phyloP scores from a whole-genome alignment of 23 tunicate species.

The Styela clava region DNA sequence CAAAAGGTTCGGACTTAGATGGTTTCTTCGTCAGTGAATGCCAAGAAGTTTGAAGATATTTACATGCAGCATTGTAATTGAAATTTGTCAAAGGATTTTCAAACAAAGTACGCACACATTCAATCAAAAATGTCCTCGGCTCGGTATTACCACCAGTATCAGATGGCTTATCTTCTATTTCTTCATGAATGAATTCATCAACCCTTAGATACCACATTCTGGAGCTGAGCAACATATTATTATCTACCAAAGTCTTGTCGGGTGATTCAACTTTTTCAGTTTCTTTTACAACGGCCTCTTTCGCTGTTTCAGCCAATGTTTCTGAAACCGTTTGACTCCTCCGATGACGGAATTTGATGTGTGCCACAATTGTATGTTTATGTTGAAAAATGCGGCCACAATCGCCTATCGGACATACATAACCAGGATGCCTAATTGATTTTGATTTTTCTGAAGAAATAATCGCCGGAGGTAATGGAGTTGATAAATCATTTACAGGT shows the following conservation, averaged over 20 bases:
- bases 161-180: not conserved
- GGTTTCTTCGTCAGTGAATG: not conserved
- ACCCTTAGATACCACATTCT: slow-evolving; percentile 60
- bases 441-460: not conserved
- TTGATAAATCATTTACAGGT: too few relatives aligned
- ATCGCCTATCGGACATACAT: slow-evolving; percentile 40
- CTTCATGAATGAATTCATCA: slow-evolving; percentile 52
- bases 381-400: slow-evolving; percentile 45
- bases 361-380: slow-evolving; percentile 59
- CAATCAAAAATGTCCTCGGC: not conserved
- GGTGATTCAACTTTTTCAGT: slow-evolving; percentile 22
- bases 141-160: not conserved
- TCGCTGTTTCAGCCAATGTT: not conserved
- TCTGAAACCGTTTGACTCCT: not conserved
- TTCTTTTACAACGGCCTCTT: slow-evolving; percentile 18
- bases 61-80: not conserved
- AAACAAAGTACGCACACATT: not conserved
- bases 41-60: not conserved
- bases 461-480: too few relatives aligned
- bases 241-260: not conserved
- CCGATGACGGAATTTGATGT: slow-evolving; percentile 61
- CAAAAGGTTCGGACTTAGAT: not conserved
- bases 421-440: not conserved
- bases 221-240: slow-evolving; percentile 14
- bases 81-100: not conserved